A percentile compares a stretch with the other conserved stretches of the same genome.
Evolutionary conservation across 2,113 vertebrate species (phyloP).

Genomic region (Malurus alboscapulatus): DNA sequence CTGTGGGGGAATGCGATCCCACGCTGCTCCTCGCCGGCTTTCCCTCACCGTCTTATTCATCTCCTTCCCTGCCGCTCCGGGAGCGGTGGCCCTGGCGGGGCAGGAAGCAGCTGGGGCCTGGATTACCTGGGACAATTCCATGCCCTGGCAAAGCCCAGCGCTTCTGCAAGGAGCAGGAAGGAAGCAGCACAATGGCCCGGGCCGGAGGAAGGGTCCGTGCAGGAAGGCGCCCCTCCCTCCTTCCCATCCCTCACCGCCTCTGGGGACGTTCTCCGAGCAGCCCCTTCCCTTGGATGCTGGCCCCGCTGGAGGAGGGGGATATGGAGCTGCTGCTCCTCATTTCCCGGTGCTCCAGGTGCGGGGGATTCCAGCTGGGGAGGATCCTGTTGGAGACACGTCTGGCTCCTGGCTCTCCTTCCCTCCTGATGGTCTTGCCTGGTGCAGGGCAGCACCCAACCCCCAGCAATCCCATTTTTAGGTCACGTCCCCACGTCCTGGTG

Average conservation of each 20-base stretch:
- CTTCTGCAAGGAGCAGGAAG: constrained; percentile 39
- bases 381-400: too few species aligned
- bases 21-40: neutral
- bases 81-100: rapidly evolving
- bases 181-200: constrained; percentile 45
- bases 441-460: too few species aligned
- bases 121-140: constrained; percentile 18
- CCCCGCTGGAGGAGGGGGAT: neutral
- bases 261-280: neutral
- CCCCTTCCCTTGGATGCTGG: neutral
- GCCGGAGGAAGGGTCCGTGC: neutral
- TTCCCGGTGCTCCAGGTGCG: neutral
- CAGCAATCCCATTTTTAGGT: too few species aligned
- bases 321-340: neutral
- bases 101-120: constrained; percentile 62
- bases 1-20: neutral
- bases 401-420: too few species aligned
- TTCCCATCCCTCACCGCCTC: neutral
- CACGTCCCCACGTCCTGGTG: too few species aligned
- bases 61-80: neutral
- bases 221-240: constrained; percentile 39
- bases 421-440: too few species aligned
- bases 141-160: neutral
- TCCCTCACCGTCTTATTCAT: neutral
- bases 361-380: neutral